These are phyloP conservation scores for Antitype chi DNA, from an alignment of 2,888 invertebrate species.

Conservation along the genomic window DNA sequence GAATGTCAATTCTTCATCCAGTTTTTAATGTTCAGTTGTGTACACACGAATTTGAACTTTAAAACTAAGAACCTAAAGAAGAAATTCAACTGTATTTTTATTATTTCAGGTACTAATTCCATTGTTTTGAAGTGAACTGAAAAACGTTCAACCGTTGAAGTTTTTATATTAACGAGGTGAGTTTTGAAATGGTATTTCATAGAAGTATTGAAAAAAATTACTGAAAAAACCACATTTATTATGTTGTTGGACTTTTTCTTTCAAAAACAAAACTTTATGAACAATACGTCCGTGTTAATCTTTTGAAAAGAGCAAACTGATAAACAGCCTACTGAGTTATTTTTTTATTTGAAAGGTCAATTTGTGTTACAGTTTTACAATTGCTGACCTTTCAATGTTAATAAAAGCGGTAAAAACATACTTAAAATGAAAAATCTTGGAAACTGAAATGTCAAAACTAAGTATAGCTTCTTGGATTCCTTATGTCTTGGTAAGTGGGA, in stretches of 20 bases:
- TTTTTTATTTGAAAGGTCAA: background rate
- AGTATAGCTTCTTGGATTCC: background rate
- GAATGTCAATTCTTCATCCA: constrained; percentile 51
- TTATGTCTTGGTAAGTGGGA: constrained; percentile 20
- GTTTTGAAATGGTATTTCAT: constrained; percentile 46
- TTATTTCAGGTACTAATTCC: constrained; percentile 62
- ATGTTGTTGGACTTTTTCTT: background rate
- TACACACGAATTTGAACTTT: constrained; percentile 23
- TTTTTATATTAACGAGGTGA: constrained; percentile 58
- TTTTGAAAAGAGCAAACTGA: background rate
- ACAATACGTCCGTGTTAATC: background rate
- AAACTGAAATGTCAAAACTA: constrained; percentile 34
- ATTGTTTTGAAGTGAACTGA: constrained; percentile 52
- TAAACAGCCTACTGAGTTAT: background rate
- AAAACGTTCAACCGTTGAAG: constrained; percentile 40
- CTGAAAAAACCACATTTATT: background rate
- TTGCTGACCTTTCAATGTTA: background rate
- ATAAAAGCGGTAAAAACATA: background rate
- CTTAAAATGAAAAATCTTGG: constrained; percentile 18
- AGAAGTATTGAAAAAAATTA: constrained; percentile 13
- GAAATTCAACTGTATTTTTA: constrained; percentile 29
- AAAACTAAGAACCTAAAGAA: background rate
- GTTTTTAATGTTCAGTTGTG: constrained; percentile 22
- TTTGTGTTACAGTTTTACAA: background rate
- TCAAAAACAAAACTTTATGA: background rate